Conservation (phyloP, 2,113 vertebrate species). For the Grallaria varia region DNA sequence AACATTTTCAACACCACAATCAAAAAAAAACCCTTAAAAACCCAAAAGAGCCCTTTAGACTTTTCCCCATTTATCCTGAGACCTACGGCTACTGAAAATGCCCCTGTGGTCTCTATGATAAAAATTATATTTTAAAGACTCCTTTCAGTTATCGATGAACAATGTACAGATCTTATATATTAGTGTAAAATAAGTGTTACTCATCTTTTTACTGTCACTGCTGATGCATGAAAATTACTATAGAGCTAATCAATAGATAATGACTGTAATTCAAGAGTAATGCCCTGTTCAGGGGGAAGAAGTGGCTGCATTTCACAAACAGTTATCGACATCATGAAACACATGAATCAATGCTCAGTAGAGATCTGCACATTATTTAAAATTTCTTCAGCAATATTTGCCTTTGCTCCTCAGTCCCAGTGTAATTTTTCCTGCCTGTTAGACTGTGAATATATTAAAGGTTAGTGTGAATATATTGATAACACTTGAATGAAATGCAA, state of each 20-base stretch:
- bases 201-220: not conserved
- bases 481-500: not conserved
- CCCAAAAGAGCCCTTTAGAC: not conserved
- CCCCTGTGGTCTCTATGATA: not conserved
- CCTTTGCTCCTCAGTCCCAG: not conserved
- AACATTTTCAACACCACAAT: not conserved
- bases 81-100: not conserved
- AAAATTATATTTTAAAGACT: not conserved
- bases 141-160: not conserved
- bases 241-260: conserved; percentile 22
- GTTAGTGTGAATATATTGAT: not conserved
- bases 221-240: not conserved
- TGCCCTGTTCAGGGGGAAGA: not conserved
- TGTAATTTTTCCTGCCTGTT: not conserved
- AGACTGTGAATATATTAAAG: not conserved
- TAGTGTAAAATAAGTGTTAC: not conserved
- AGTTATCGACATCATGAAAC: conserved; percentile 16
- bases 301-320: conserved; percentile 21
- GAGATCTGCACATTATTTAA: not conserved
- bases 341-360: not conserved
- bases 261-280: conserved; percentile 1
- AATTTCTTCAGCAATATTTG: conserved; percentile 5
- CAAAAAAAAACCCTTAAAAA: not conserved
- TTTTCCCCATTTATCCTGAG: not conserved
- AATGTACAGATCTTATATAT: not conserved